These are phyloP conservation scores for Nephila pilipes DNA, from an alignment of 1,140 invertebrate species.

Conservation along the genomic window DNA sequence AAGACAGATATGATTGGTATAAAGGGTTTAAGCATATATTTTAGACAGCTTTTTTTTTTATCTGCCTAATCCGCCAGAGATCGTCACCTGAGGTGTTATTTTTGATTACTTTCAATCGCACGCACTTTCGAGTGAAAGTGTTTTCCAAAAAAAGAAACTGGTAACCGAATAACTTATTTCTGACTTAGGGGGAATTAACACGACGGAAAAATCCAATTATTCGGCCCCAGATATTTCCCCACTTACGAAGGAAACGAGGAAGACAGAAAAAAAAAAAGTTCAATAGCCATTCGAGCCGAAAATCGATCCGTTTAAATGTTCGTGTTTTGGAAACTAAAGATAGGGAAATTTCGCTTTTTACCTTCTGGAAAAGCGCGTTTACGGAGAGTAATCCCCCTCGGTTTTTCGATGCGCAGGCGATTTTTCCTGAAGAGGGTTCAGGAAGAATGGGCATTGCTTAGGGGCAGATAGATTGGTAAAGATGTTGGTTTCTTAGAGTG, in stretches of 20 bases:
- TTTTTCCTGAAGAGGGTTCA: conserved; percentile 42
- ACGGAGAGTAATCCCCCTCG: background rate
- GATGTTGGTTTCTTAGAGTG: background rate
- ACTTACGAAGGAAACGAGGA: background rate
- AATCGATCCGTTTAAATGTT: background rate
- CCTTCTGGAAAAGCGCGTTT: background rate
- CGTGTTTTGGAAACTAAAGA: background rate
- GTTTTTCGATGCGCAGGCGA: background rate
- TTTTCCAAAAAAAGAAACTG: background rate
- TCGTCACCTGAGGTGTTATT: background rate
- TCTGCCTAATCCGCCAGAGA: background rate
- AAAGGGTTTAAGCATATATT: too few relatives aligned
- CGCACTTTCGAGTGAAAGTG: background rate
- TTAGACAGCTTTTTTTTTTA: too few relatives aligned
- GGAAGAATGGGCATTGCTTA: background rate
- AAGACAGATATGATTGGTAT: too few relatives aligned
- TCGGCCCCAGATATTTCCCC: background rate
- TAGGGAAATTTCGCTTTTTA: background rate
- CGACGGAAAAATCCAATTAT: conserved; percentile 50
- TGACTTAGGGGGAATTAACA: background rate
- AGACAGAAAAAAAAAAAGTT: conserved; percentile 17
- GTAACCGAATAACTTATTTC: conserved; percentile 24
- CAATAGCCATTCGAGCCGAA: background rate
- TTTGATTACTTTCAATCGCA: background rate
- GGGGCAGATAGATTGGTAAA: background rate